Conservation (phyloP, 2,888 invertebrate genomes). For the Oithona nana region DNA sequence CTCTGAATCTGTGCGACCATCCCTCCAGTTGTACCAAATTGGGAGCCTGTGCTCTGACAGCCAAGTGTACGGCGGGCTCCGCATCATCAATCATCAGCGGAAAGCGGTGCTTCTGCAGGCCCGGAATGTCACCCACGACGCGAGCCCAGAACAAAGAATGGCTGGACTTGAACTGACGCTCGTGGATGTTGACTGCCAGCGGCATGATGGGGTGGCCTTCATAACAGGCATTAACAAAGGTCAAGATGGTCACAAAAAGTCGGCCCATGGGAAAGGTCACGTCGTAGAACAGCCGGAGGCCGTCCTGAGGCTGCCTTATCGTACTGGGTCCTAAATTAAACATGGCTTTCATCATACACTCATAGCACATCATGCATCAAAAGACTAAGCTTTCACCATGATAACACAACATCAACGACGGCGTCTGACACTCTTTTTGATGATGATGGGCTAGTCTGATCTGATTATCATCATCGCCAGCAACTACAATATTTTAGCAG, state of each 20-base stretch:
- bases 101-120: conserved; percentile 7
- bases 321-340: neutral
- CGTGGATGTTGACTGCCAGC: conserved; percentile 16
- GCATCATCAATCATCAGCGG: conserved; percentile 14
- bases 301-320: neutral
- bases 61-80: conserved; percentile 15
- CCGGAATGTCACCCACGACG: conserved; percentile 15
- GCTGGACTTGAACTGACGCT: conserved; percentile 15
- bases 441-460: too few species aligned
- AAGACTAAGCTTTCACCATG: too few species aligned
- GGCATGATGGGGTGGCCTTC: conserved; percentile 16
- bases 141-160: conserved; percentile 17
- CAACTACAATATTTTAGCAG: too few species aligned
- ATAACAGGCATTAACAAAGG: conserved; percentile 11
- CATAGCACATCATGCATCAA: too few species aligned
- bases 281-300: conserved; percentile 9
- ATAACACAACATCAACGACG: too few species aligned
- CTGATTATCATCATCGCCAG: too few species aligned
- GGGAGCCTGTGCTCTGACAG: conserved; percentile 14
- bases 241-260: conserved; percentile 10
- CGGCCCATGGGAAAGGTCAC: conserved; percentile 7
- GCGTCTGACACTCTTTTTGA: too few species aligned
- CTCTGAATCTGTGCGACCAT: conserved; percentile 15
- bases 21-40: conserved; percentile 17
- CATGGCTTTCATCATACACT: too few species aligned